These are phyloP conservation scores for Eutrigla gurnardus DNA, from an alignment of 2,797 vertebrate genomes.

Conservation along the genomic window DNA sequence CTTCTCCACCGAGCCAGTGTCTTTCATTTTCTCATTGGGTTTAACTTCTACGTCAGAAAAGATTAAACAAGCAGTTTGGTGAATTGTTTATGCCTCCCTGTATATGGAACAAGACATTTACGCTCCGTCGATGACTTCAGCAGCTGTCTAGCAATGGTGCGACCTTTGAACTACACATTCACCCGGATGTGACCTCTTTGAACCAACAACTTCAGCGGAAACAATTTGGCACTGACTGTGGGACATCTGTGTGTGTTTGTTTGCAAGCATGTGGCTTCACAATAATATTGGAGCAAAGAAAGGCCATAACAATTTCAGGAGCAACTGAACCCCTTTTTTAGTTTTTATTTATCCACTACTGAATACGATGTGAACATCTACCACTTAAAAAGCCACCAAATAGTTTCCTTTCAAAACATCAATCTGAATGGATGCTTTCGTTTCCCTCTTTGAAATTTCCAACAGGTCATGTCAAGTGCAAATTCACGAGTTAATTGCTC, in stretches of 20 bases:
- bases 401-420: neutral
- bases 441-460: neutral
- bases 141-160: slow-evolving; percentile 22
- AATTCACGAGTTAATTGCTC: neutral
- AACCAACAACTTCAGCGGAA: slow-evolving; percentile 13
- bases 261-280: neutral
- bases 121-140: slow-evolving; percentile 9
- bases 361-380: neutral
- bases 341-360: neutral
- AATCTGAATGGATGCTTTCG: neutral
- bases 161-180: slow-evolving; percentile 29
- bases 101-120: neutral
- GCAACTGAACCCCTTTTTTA: neutral
- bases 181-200: slow-evolving; percentile 26
- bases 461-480: neutral
- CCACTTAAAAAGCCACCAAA: neutral
- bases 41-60: slow-evolving; percentile 19
- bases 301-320: neutral
- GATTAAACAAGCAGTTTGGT: neutral
- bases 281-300: neutral
- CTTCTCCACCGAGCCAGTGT: slow-evolving; percentile 18
- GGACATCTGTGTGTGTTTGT: slow-evolving; percentile 6
- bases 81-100: neutral
- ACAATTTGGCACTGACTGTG: neutral
- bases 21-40: slow-evolving; percentile 48